These are phyloP conservation scores for Heliconius charithonia DNA, from an alignment of 2,888 invertebrate genomes.

Conservation along the genomic window DNA sequence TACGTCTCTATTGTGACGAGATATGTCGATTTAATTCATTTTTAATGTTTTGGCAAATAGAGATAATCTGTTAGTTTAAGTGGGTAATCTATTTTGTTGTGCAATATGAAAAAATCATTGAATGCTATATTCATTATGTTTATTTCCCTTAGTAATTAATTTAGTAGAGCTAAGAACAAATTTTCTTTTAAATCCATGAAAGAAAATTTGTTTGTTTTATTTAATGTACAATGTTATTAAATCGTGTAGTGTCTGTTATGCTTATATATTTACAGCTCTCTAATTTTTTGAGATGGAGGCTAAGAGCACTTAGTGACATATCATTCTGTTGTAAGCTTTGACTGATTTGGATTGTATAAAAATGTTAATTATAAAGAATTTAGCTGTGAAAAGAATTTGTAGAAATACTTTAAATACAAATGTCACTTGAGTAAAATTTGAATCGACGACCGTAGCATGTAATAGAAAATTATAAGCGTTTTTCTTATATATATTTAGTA, in stretches of 20 bases:
- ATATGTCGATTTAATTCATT: slow-evolving; percentile 72
- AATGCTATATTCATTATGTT: neutral
- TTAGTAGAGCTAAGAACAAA: neutral
- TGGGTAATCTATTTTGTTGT: slow-evolving; percentile 1
- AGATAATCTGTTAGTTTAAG: slow-evolving; percentile 62
- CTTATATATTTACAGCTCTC: neutral
- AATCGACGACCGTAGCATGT: no score
- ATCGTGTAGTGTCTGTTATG: neutral
- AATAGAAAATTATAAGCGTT: no score
- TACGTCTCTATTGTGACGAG: slow-evolving; percentile 68
- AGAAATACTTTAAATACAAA: no score
- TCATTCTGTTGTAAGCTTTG: neutral
- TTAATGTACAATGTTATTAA: neutral
- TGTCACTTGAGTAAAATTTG: no score
- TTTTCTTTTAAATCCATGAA: neutral
- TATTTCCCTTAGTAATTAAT: neutral
- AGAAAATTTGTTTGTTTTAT: neutral
- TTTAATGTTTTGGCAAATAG: slow-evolving; percentile 76
- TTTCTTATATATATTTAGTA: no score
- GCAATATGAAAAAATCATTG: neutral
- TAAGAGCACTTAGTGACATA: neutral
- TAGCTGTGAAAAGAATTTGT: no score
- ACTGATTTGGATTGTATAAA: neutral
- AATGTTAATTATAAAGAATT: no score
- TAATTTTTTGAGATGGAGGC: neutral